A percentile compares a stretch with the other conserved stretches of the same genome.
These are phyloP conservation scores for Invenusta paracnida DNA, from an alignment of 2,888 invertebrate genomes.

Conservation along the genomic window DNA sequence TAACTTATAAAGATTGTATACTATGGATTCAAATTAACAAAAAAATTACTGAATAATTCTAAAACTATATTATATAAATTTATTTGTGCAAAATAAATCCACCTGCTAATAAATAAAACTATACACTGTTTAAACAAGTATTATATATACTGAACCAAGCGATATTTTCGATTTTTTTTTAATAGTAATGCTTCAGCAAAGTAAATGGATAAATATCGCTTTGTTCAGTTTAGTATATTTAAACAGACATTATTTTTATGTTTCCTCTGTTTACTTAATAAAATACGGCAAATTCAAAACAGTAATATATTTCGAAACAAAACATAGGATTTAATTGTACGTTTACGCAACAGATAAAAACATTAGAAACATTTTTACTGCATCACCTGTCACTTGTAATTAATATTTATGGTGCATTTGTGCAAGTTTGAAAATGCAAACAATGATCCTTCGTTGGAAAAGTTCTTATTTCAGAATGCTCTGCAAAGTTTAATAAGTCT, in stretches of 20 bases:
- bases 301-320: background rate
- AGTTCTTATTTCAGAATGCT: slow-evolving; percentile 12
- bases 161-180: slow-evolving; percentile 19
- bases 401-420: background rate
- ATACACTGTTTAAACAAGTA: too few species aligned
- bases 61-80: too few species aligned
- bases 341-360: background rate
- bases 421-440: background rate
- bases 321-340: background rate
- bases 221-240: background rate
- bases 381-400: slow-evolving; percentile 10
- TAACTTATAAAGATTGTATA: too few species aligned
- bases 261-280: background rate
- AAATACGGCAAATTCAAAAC: background rate
- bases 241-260: slow-evolving; percentile 1
- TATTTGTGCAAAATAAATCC: too few species aligned
- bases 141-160: background rate
- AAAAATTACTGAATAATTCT: too few species aligned
- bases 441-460: slow-evolving; percentile 13
- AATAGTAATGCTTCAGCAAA: background rate
- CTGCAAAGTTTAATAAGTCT: slow-evolving; percentile 13
- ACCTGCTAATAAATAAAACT: too few species aligned
- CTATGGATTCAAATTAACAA: too few species aligned
- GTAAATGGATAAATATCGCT: slow-evolving; percentile 13
- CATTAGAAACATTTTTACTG: background rate